Evolutionary conservation across 2,888 invertebrate species (phyloP).

Genomic region (Clostera curtula): DNA sequence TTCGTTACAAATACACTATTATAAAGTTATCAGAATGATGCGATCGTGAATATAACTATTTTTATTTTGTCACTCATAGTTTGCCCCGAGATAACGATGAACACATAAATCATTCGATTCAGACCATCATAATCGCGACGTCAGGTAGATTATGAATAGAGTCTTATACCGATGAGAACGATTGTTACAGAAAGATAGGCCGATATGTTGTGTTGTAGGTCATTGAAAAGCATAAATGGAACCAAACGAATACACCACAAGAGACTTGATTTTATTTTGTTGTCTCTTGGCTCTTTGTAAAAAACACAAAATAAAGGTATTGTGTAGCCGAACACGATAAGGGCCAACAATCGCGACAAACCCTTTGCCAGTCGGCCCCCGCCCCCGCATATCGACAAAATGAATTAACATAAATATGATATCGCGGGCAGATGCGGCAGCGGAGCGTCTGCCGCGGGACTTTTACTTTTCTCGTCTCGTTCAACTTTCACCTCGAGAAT

Average conservation of each 20-base stretch:
- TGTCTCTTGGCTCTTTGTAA: slow-evolving; percentile 42
- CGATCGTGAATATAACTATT: too few species aligned
- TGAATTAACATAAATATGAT: slow-evolving; percentile 56
- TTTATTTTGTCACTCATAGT: too few species aligned
- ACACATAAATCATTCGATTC: slow-evolving; percentile 53
- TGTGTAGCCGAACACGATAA: slow-evolving; percentile 44
- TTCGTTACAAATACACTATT: too few species aligned
- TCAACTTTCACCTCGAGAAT: slow-evolving; percentile 71
- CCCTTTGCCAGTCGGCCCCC: slow-evolving; percentile 45
- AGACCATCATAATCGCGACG: slow-evolving; percentile 38
- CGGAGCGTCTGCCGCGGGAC: slow-evolving; percentile 38
- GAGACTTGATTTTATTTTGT: slow-evolving; percentile 48
- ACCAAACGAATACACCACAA: slow-evolving; percentile 40
- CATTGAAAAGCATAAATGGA: slow-evolving; percentile 48
- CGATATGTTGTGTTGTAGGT: slow-evolving; percentile 56
- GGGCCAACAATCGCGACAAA: slow-evolving; percentile 45
- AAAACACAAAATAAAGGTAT: slow-evolving; percentile 45
- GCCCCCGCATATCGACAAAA: slow-evolving; percentile 35
- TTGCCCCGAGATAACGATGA: slow-evolving; percentile 21
- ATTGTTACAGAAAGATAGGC: slow-evolving; percentile 50
- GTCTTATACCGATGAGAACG: slow-evolving; percentile 39
- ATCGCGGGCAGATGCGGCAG: slow-evolving; percentile 49
- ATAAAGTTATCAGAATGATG: too few species aligned
- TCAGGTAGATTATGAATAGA: slow-evolving; percentile 50
- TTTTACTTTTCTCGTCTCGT: slow-evolving; percentile 64